Percentiles rank a stretch among this genome's conserved stretches.
phyloP scores from a whole-genome alignment of 2,113 vertebrate species.

The Microtus ochrogaster region DNA sequence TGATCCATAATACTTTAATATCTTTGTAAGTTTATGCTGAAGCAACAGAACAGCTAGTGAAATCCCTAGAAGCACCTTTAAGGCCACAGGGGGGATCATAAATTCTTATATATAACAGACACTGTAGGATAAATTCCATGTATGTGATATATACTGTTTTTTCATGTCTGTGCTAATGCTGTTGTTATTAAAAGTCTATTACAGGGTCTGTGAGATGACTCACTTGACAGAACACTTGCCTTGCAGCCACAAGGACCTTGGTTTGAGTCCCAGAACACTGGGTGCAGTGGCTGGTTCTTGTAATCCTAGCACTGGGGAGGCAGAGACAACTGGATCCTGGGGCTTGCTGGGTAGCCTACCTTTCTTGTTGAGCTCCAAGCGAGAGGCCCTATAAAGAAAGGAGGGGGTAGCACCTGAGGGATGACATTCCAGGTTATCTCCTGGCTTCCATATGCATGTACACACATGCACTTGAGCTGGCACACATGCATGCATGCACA shows the following conservation, averaged over 20 bases:
- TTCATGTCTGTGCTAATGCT: neutral
- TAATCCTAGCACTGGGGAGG: too few species aligned
- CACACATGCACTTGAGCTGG: neutral
- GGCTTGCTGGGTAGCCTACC: neutral
- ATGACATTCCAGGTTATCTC: neutral
- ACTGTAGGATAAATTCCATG: conserved; percentile 12
- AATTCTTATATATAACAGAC: neutral
- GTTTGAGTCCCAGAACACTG: neutral
- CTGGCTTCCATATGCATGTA: neutral
- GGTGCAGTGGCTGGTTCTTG: neutral
- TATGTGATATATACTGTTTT: neutral
- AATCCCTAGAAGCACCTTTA: neutral
- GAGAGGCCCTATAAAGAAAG: neutral
- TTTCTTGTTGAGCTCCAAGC: neutral
- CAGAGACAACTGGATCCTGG: neutral
- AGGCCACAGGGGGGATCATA: neutral
- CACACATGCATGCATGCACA: too few species aligned
- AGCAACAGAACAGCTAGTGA: neutral
- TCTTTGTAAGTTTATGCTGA: conserved; percentile 18
- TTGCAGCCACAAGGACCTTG: neutral
- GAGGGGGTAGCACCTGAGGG: neutral
- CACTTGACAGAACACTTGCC: neutral
- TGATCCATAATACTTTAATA: neutral
- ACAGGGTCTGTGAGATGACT: neutral
- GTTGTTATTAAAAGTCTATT: neutral